Percentiles rank a stretch among this genome's conserved stretches.
phyloP scores from a whole-genome alignment of 2,888 invertebrate species.

The Lathronympha strigana region DNA sequence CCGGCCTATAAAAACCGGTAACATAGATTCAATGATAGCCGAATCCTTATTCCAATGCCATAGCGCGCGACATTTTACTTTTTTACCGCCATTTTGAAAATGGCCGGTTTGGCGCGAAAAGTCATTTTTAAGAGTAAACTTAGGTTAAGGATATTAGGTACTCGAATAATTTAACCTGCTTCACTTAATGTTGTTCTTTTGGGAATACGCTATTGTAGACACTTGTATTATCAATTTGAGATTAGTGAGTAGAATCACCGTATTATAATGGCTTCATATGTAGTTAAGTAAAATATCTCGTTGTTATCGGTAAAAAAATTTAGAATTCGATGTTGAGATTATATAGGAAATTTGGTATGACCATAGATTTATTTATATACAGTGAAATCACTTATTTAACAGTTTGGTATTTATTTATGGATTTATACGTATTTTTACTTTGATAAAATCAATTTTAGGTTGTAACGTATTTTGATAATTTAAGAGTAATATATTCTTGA shows the following conservation, averaged over 20 bases:
- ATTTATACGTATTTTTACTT: slow-evolving; percentile 39
- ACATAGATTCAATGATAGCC: slow-evolving; percentile 36
- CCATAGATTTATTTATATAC: slow-evolving; percentile 34
- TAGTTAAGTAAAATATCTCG: slow-evolving; percentile 25
- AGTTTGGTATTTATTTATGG: slow-evolving; percentile 41
- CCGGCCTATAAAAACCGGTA: slow-evolving; percentile 35
- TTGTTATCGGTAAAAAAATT: slow-evolving; percentile 25
- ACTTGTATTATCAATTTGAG: slow-evolving; percentile 32
- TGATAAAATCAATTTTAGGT: slow-evolving; percentile 42
- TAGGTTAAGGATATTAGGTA: slow-evolving; percentile 31
- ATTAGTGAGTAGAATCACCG: slow-evolving; percentile 21
- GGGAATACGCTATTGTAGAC: slow-evolving; percentile 25
- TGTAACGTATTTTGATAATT: slow-evolving; percentile 56
- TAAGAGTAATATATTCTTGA: slow-evolving; percentile 53
- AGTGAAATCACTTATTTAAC: slow-evolving; percentile 31
- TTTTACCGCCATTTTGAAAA: slow-evolving; percentile 28
- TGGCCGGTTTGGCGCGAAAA: slow-evolving; percentile 31
- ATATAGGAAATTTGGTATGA: slow-evolving; percentile 27
- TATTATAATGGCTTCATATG: slow-evolving; percentile 31
- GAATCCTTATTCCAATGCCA: slow-evolving; percentile 27
- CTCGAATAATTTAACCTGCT: slow-evolving; percentile 36
- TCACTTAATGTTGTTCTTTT: slow-evolving; percentile 36
- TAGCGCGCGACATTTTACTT: slow-evolving; percentile 23
- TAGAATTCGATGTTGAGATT: slow-evolving; percentile 32
- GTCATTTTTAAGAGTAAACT: slow-evolving; percentile 32